These are phyloP conservation scores for Teleogryllus occipitalis DNA, from an alignment of 1,140 invertebrate genomes.

Conservation along the genomic window DNA sequence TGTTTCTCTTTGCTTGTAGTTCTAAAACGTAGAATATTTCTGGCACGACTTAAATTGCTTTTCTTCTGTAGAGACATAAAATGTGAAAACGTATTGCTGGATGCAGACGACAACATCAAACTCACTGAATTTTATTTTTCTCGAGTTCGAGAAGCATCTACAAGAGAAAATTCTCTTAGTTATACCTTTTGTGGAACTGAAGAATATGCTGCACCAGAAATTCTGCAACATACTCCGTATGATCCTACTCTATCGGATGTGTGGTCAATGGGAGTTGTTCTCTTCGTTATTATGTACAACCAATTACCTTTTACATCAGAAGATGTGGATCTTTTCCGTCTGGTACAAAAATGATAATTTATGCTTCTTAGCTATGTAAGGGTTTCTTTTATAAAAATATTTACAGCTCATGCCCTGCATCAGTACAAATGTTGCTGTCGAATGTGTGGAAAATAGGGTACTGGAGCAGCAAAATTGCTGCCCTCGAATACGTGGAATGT, in stretches of 20 bases:
- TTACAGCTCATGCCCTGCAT: too few species aligned
- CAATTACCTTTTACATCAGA: constrained; percentile 37
- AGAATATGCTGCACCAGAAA: constrained; percentile 30
- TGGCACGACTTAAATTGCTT: background rate
- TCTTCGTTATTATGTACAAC: constrained; percentile 32
- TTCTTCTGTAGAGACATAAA: constrained; percentile 40
- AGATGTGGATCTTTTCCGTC: constrained; percentile 23
- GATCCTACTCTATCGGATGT: constrained; percentile 20
- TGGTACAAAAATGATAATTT: background rate
- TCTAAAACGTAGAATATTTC: background rate
- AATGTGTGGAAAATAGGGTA: too few species aligned
- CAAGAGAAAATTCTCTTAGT: background rate
- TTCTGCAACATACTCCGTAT: constrained; percentile 23
- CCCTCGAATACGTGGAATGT: too few species aligned
- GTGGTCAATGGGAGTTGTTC: constrained; percentile 25
- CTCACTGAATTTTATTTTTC: constrained; percentile 46
- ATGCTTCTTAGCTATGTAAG: too few species aligned
- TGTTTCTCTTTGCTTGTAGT: background rate
- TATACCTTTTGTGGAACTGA: constrained; percentile 25
- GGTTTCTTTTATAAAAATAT: too few species aligned
- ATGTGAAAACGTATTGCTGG: constrained; percentile 39
- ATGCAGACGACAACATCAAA: constrained; percentile 39
- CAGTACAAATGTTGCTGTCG: too few species aligned
- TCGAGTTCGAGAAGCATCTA: background rate
- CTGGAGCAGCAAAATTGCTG: too few species aligned